Percentiles rank a stretch among this genome's conserved stretches.
These are phyloP conservation scores for Eulemur rubriventer DNA, from an alignment of 2,797 vertebrate genomes.

Conservation along the genomic window DNA sequence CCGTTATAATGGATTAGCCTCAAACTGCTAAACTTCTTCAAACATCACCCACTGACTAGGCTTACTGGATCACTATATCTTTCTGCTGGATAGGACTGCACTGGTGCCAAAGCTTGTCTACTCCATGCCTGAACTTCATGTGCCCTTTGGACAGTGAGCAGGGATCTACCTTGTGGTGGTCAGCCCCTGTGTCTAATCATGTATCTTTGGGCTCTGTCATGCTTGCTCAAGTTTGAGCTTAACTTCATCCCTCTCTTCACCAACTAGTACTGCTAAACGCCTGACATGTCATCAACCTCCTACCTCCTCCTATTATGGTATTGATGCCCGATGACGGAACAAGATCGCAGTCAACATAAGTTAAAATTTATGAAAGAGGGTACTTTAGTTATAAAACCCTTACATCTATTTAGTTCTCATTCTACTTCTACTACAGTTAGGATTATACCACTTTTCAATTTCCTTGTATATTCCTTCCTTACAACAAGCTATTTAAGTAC, in stretches of 20 bases:
- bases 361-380: not conserved
- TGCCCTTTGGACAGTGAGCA: slow-evolving; percentile 32
- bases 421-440: not conserved
- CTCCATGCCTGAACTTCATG: slow-evolving; percentile 25
- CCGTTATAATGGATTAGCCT: not conserved
- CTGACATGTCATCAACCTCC: not conserved
- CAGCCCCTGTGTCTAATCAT: slow-evolving; percentile 16
- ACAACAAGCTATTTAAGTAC: not conserved
- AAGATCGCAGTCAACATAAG: slow-evolving; percentile 29
- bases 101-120: not conserved
- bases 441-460: not conserved
- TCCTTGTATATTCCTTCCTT: not conserved
- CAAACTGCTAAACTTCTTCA: not conserved
- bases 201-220: slow-evolving; percentile 21
- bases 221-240: not conserved
- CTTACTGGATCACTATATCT: not conserved
- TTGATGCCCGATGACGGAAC: not conserved
- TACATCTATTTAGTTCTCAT: not conserved
- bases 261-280: slow-evolving; percentile 9
- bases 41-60: not conserved
- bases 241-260: not conserved
- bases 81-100: not conserved
- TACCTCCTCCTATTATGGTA: not conserved
- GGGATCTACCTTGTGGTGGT: not conserved
- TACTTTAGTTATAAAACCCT: not conserved